Conservation (phyloP, 1,140 invertebrate species). For the Drosophila mojavensis region DNA sequence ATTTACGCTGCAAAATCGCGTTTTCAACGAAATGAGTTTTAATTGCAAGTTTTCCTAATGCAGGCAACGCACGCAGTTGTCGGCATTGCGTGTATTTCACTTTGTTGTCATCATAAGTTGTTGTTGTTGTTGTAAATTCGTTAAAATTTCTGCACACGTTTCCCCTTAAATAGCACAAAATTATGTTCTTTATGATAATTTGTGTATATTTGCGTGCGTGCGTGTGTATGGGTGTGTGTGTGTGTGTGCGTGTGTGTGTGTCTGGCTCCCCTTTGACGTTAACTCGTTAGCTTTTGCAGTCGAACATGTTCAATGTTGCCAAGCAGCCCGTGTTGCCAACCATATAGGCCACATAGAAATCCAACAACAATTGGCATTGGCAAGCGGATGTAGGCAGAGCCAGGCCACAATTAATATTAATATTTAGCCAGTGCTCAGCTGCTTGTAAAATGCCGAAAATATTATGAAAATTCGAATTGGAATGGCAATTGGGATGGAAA, state of each 20-base stretch:
- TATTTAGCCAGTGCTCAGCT: slow-evolving; percentile 48
- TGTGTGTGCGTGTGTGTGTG: slow-evolving; percentile 3
- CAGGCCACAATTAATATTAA: slow-evolving; percentile 42
- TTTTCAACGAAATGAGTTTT: slow-evolving; percentile 81
- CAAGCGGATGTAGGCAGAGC: slow-evolving; percentile 20
- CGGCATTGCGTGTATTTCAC: slow-evolving; percentile 25
- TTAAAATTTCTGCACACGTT: slow-evolving; percentile 57
- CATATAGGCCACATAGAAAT: slow-evolving; percentile 3
- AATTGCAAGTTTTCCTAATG: slow-evolving; percentile 81
- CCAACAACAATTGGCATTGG: slow-evolving; percentile 8
- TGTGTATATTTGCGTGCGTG: slow-evolving; percentile 23
- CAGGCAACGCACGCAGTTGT: slow-evolving; percentile 56
- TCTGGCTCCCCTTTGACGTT: slow-evolving; percentile 12
- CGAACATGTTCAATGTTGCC: slow-evolving; percentile 52
- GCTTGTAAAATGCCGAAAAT: slow-evolving; percentile 40
- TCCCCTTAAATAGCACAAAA: slow-evolving; percentile 63
- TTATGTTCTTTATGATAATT: slow-evolving; percentile 80
- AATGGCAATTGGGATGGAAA: not conserved
- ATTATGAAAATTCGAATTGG: not conserved
- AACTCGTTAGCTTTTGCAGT: slow-evolving; percentile 49
- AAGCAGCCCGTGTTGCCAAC: slow-evolving; percentile 22
- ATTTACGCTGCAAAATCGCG: slow-evolving; percentile 75
- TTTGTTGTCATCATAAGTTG: slow-evolving; percentile 13
- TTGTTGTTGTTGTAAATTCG: slow-evolving; percentile 30
- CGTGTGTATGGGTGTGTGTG: slow-evolving; percentile 32